phyloP scores from a whole-genome alignment of 2,113 vertebrate species.

The Thymallus thymallus region DNA sequence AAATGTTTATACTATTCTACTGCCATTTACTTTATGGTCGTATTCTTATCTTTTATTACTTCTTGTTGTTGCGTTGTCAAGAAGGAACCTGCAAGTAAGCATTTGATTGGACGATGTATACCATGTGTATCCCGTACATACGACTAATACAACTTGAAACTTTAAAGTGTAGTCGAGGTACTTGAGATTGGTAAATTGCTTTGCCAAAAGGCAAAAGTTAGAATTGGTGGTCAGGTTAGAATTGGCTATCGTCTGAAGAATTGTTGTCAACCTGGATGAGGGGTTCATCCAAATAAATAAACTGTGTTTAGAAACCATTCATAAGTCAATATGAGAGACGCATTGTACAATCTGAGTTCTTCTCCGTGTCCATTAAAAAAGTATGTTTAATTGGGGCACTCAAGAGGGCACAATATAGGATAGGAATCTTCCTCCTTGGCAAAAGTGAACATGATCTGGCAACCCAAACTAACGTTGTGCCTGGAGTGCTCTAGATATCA shows the following conservation, averaged over 20 bases:
- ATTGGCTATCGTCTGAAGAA: not conserved
- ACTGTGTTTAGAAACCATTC: not conserved
- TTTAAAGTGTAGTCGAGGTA: conserved; percentile 11
- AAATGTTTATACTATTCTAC: no score
- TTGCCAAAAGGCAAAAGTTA: not conserved
- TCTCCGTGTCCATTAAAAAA: no score
- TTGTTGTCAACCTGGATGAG: not conserved
- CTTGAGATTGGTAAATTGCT: conserved; percentile 10
- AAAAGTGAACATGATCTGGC: no score
- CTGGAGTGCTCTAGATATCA: not conserved
- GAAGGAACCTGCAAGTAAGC: no score
- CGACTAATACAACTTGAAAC: no score
- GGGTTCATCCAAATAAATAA: not conserved
- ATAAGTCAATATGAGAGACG: not conserved
- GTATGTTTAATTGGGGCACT: no score
- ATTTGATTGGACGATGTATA: no score
- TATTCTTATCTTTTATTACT: no score
- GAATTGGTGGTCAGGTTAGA: not conserved
- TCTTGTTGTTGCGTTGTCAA: no score
- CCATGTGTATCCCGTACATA: no score
- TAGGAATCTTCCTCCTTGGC: not conserved
- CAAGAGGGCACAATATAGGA: not conserved
- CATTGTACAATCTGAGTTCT: no score
- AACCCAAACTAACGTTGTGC: not conserved
- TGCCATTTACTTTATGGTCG: no score